Base-by-base conservation (phyloP, 30 jellyfish, hydroid and myxozoan species). In the Turritopsis dohrnii region DNA sequence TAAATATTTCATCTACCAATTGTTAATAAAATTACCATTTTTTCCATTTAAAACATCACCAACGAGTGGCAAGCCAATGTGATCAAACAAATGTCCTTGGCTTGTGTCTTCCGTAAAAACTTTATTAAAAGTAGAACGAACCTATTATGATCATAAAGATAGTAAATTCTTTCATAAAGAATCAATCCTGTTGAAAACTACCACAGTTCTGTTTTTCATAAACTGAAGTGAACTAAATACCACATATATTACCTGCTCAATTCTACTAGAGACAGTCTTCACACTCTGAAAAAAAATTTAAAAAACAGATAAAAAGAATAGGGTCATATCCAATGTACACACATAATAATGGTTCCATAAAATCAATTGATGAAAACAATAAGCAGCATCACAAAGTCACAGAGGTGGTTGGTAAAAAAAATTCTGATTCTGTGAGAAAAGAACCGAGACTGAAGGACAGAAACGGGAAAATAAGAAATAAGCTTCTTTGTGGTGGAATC, bases 1-100 rank as follows among this genome's bases (percentile, higher is more conserved):
- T 1, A n/a, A 21, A 79, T 3, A 69, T 1, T 69, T 26, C 9
- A 8, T 5, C 31, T 22, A 60, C 9, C 65, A 26, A 75, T 75
- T 9, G 52, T 22, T 1, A 28, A 1, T n/a, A 7, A 17, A 66
- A 89, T 29, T 81, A 91, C 97, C 97, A 84, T 86, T 94, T 82
- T 85, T 94, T 20, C 97, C 97, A 53, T 80, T 86, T 21, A 94
- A 28, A 7, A 94, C 90, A 77, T 89, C 97, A 19, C 80, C 92
- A 28, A 89, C 89, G 53, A 94, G 83, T 7, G 97, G 97, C 77
- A 88, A 76, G n/a, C 95, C 99, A 76, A 87, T 90, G 71, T 81
- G 84, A 52, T 75, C 89, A 53, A 94, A 94, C 9, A 94, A 52
- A 0, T 86, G 91, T 25, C 87, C 65, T 86, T 94, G 99, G 17